Base-by-base conservation (phyloP, 1,140 invertebrate genomes). In the Cydia strobilella region DNA sequence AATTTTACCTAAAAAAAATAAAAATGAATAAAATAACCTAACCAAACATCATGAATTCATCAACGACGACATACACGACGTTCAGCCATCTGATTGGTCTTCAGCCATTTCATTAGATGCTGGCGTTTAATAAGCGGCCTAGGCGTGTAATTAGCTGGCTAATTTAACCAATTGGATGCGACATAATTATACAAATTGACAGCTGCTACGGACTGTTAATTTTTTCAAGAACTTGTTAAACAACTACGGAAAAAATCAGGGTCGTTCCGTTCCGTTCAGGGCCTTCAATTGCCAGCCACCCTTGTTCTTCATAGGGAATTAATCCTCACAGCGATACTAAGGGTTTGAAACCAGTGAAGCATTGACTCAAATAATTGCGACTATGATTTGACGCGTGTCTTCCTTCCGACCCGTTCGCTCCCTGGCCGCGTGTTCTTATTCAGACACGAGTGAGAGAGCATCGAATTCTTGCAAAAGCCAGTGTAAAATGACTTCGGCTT, bases 321-420 rank as follows among this genome's bases (percentile, higher is more conserved):
- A 59, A 59, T 59, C 54, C 54, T 23, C 20, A 54, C 51, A 59
- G 51, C 65, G 35, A 69, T 69, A 69, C 65, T 18, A 31, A 18
- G 27, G 31, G 65, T 39, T 35, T 23, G 65, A 35, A 69, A 31
- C 15, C 65, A 69, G 65, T 35, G 65, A 35, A 69, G 65, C 65
- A 18, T 69, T 39, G 27, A 9, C 27, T 69, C 65, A 69, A 69
- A 69, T 69, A 69, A 69, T 69, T 69, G 65, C 65, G 65, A 69
- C 65, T 69, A 69, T 69, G 65, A 69, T 69, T 69, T 39, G 65
- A 69, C 31, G 65, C 65, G 65, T 69, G 65, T 69, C 65, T 69
- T 69, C 65, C 65, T 69, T 69, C 65, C 65, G 65, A 69, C 65
- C 65, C 65, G 65, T 18, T 35, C 27, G 65, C 54, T 59, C 54